Evolutionary conservation across 2,888 invertebrate genomes (phyloP), one percentile per base, ranked within the genome.

Genomic region (Andrena marginata): DNA sequence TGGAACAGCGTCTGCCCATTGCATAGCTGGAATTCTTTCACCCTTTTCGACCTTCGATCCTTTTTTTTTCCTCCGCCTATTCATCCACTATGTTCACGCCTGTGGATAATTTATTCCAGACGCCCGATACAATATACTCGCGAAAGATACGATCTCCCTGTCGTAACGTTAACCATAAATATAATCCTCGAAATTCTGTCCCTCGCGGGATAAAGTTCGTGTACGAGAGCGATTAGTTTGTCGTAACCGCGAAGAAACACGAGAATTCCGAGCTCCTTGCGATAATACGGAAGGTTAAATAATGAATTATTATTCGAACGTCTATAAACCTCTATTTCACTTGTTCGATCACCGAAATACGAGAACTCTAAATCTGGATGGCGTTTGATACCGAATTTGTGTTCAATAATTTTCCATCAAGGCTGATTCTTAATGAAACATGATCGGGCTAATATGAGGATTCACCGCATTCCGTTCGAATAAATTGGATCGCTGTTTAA

Each of bases 1-100:
- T 71, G 82, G 65, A 74, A 63, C 51, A 49, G 63, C 59, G 26
- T 80, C 76, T 68, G 71, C 67, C 31, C 31, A 42, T 49, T 56
- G 26, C 31, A 77, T 70, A 56, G 31, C 56, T 77, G 33, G 8
- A 65, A 70, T 82, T 78, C 72, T 73, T 54, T 10, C 35, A 65
- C 23, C 59, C 59, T 49, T 76, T 82, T 48, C 63, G 10, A 67
- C 20, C 33, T 62, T 33, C 35, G 10, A 56, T 62, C 23, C 5
- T 42, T 42, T 42, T 42, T 42, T 16, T 62, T n/a, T 23, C 26
- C 67, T 59, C n/a, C 26, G 26, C 20, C 8, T 54, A 60, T 60
- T 60, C 51, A 76, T 77, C 31, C 10, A 71, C 65, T 80, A 29
- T 67, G 26, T 62, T 33, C 54, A 35, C 67, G 23, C 59, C n/a